A percentile compares a stretch with the other conserved stretches of the same genome.
These are phyloP conservation scores for Brachypalpus laphriformis DNA, from an alignment of 2,888 invertebrate genomes.

Conservation along the genomic window DNA sequence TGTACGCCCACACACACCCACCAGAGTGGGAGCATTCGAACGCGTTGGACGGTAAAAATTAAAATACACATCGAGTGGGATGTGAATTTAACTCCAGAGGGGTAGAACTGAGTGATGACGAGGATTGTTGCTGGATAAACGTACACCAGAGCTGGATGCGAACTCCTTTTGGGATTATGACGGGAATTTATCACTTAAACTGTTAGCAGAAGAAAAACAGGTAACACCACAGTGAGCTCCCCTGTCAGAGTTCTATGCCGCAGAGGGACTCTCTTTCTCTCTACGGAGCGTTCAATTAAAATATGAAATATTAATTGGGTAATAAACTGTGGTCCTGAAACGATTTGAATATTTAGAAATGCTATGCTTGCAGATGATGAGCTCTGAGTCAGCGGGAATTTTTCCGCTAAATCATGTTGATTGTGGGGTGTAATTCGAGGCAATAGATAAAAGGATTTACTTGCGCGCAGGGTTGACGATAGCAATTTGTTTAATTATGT, in stretches of 20 bases:
- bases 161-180: slow-evolving; percentile 44
- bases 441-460: slow-evolving; percentile 39
- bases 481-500: slow-evolving; percentile 3
- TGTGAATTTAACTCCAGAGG: not conserved
- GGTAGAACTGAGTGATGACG: slow-evolving; percentile 8
- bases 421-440: slow-evolving; percentile 2
- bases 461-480: not conserved
- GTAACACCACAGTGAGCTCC: slow-evolving; percentile 6
- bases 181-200: slow-evolving; percentile 50
- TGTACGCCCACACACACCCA: not conserved
- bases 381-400: slow-evolving; percentile 24
- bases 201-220: slow-evolving; percentile 34
- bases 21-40: not conserved
- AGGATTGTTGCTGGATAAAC: not conserved
- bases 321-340: slow-evolving; percentile 40
- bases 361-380: slow-evolving; percentile 24
- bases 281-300: slow-evolving; percentile 46
- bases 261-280: not conserved
- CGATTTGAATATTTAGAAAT: slow-evolving; percentile 30
- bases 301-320: slow-evolving; percentile 60
- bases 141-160: slow-evolving; percentile 26
- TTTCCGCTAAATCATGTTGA: slow-evolving; percentile 27
- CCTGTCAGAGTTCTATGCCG: not conserved
- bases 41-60: slow-evolving; percentile 49
- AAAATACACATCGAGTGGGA: not conserved